phyloP scores from a whole-genome alignment of 2,113 vertebrate species.

The Engystomops pustulosus region DNA sequence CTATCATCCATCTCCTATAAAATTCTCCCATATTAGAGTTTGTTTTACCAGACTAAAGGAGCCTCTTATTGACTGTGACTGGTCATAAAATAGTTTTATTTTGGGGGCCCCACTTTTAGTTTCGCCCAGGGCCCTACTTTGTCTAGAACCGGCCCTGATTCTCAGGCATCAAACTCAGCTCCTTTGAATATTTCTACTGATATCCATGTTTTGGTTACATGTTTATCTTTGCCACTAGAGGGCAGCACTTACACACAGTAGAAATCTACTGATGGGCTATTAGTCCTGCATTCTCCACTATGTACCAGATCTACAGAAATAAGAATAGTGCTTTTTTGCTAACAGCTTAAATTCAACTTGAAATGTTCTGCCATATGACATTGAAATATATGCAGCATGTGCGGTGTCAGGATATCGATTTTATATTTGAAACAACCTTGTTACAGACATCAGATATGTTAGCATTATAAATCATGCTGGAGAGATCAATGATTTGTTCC shows the following conservation, averaged over 20 bases:
- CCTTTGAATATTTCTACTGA: too few species aligned
- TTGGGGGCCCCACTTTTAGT: too few species aligned
- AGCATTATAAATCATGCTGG: constrained; percentile 50
- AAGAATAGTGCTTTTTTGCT: not conserved
- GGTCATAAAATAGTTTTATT: too few species aligned
- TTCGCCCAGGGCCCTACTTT: too few species aligned
- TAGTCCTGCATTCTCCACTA: not conserved
- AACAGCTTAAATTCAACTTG: constrained; percentile 34
- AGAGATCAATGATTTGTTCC: constrained; percentile 53
- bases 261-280: not conserved
- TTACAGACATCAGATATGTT: constrained; percentile 34
- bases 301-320: not conserved
- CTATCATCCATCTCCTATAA: too few species aligned
- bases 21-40: too few species aligned
- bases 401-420: constrained; percentile 47
- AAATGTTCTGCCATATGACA: constrained; percentile 34
- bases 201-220: too few species aligned
- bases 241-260: constrained; percentile 29
- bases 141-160: too few species aligned
- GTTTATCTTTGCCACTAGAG: not conserved
- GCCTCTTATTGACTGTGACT: too few species aligned
- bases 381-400: constrained; percentile 31
- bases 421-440: constrained; percentile 49
- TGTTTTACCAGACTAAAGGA: too few species aligned
- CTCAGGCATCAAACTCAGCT: too few species aligned